Base-by-base conservation (phyloP, 2,797 vertebrate genomes). In the Eidolon dupreanum region DNA sequence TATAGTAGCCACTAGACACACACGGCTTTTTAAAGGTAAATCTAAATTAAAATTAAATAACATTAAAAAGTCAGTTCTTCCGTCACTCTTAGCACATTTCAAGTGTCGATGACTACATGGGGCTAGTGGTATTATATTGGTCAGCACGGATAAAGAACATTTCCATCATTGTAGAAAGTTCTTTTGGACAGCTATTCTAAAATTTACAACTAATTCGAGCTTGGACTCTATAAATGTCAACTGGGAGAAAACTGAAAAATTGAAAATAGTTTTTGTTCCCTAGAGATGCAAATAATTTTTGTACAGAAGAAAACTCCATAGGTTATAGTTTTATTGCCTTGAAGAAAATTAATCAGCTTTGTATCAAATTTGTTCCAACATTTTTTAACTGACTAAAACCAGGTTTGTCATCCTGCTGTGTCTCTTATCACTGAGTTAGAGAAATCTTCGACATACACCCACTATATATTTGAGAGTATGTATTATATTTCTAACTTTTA, bases 401-500 rank as follows among this genome's bases (percentile, higher is more conserved):
- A 49, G 17, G 20, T 88, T 87, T 68, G 33, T 26, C 59, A 77
- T 43, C 61, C 41, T 78, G 55, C 11, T 51, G 1, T n/a, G 49
- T 88, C 57, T 16, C 51, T 92, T 71, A 43, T 61, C 79, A 79
- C 26, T 46, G n/a, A 91, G 63, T 83, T 94, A 89, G 79, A 75
- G 55, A 88, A 94, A 43, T 71, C 41, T 10, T 83, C 93, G 70
- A 88, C 43, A 63, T 84, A 24, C 10, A 24, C 13, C 63, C 57
- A 51, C 49, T 77, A 57, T 31, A 16, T 77, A 89, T 92, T 61
- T 63, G 55, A 75, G 49, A 75, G 28, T 51, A 68, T 61, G 28
- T 51, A 77, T 66, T 73, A n/a, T 59, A 66, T 75, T 82, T 93
- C 70, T 79, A 41, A 84, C 20, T 89, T 93, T 83, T 75, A 91